Evolutionary conservation across 2,113 vertebrate species (phyloP).

Genomic region (Prionailurus bengalensis): DNA sequence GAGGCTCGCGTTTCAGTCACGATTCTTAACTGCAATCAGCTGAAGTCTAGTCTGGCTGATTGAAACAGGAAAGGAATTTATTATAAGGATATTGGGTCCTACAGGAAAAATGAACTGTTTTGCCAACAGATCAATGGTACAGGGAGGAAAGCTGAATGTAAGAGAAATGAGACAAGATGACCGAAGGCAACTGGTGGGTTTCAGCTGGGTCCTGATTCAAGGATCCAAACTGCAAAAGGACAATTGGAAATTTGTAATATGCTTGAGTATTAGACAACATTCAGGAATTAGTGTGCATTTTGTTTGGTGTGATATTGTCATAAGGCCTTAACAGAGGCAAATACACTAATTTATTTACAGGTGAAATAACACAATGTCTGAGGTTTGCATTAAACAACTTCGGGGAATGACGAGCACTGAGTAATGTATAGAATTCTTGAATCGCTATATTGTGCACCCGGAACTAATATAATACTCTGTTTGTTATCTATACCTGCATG

Average conservation of each 20-base stretch:
- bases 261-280: not conserved
- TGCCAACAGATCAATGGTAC: not conserved
- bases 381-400: not conserved
- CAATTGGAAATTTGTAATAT: not conserved
- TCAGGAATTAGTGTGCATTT: not conserved
- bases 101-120: slow-evolving; percentile 10
- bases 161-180: not conserved
- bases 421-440: not conserved
- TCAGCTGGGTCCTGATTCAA: not conserved
- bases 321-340: not conserved
- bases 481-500: not conserved
- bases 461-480: not conserved
- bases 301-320: not conserved
- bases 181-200: not conserved
- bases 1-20: slow-evolving; percentile 4
- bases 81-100: slow-evolving; percentile 32
- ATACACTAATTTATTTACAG: not conserved
- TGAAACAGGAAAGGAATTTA: slow-evolving; percentile 39
- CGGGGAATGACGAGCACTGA: not conserved
- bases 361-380: not conserved
- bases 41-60: not conserved
- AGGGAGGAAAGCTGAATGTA: not conserved
- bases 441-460: not conserved
- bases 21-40: not conserved
- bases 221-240: not conserved